These are phyloP conservation scores for Neodiprion pinetum DNA, from an alignment of 1,140 invertebrate genomes.

Conservation along the genomic window DNA sequence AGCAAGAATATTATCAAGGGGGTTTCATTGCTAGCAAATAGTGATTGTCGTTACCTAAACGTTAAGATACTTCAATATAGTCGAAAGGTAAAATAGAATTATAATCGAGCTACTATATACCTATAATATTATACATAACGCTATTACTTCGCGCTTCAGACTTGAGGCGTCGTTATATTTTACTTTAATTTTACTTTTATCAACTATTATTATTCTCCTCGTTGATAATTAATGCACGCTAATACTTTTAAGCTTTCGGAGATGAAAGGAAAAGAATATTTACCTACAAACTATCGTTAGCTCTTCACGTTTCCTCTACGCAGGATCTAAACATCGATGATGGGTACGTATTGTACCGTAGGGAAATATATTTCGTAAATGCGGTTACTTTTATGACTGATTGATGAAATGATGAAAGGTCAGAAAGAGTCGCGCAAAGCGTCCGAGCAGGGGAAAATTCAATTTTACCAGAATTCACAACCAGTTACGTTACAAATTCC, in stretches of 20 bases:
- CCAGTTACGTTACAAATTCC: too few species aligned
- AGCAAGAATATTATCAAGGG: neutral
- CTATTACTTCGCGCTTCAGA: too few species aligned
- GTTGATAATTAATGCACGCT: neutral
- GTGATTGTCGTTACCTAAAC: slow-evolving; percentile 4
- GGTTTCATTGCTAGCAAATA: neutral
- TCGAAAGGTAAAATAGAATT: neutral
- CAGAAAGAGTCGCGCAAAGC: too few species aligned
- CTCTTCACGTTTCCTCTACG: neutral
- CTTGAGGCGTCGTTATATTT: neutral
- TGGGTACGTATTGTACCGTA: neutral
- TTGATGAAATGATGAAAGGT: too few species aligned
- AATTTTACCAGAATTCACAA: too few species aligned
- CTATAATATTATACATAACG: neutral
- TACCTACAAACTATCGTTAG: neutral
- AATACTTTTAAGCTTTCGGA: neutral
- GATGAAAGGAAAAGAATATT: neutral
- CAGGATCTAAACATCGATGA: neutral
- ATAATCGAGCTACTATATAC: neutral
- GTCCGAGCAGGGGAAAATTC: too few species aligned
- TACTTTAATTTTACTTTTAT: neutral
- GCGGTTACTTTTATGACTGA: too few species aligned
- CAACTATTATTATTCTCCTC: too few species aligned
- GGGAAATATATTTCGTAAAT: neutral
- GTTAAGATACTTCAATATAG: neutral